Percentiles rank a stretch among this genome's conserved stretches.
These are phyloP conservation scores for Epizoanthus fatuus DNA, from an alignment of 92 coral and sea anemone species.

Conservation along the genomic window DNA sequence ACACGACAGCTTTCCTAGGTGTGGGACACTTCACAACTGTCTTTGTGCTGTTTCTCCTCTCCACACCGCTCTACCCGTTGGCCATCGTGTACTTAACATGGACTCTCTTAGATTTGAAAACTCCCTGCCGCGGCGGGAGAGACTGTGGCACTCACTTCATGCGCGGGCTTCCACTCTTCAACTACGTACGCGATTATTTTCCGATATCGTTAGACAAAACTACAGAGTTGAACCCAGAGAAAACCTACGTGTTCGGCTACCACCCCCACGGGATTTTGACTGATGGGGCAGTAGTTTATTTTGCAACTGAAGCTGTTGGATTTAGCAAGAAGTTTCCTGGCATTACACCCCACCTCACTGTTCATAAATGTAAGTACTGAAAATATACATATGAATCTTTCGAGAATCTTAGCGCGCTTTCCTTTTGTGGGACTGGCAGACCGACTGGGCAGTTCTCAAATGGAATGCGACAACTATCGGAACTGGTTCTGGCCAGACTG, in stretches of 20 bases:
- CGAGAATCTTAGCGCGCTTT: not conserved
- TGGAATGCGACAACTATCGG: too few species aligned
- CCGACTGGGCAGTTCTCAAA: too few species aligned
- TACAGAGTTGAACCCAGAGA: not conserved
- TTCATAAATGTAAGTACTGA: too few species aligned
- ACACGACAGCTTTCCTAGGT: not conserved
- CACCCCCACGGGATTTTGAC: conserved; percentile 10
- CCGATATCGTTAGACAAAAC: not conserved
- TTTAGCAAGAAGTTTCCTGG: conserved; percentile 10
- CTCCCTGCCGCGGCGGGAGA: not conserved
- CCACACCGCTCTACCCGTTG: not conserved
- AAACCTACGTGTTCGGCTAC: not conserved
- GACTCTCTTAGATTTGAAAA: not conserved
- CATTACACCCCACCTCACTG: too few species aligned
- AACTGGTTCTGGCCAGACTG: too few species aligned
- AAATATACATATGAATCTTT: too few species aligned
- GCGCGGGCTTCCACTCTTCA: not conserved
- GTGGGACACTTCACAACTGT: not conserved
- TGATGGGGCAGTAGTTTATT: not conserved
- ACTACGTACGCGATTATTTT: too few species aligned
- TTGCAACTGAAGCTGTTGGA: conserved; percentile 10
- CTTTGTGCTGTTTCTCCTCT: not conserved
- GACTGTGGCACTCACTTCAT: too few species aligned
- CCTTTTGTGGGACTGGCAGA: too few species aligned
- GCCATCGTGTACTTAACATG: not conserved